These are phyloP conservation scores for Plumapathes pennacea DNA, from an alignment of 92 coral and sea anemone genomes.

Conservation along the genomic window DNA sequence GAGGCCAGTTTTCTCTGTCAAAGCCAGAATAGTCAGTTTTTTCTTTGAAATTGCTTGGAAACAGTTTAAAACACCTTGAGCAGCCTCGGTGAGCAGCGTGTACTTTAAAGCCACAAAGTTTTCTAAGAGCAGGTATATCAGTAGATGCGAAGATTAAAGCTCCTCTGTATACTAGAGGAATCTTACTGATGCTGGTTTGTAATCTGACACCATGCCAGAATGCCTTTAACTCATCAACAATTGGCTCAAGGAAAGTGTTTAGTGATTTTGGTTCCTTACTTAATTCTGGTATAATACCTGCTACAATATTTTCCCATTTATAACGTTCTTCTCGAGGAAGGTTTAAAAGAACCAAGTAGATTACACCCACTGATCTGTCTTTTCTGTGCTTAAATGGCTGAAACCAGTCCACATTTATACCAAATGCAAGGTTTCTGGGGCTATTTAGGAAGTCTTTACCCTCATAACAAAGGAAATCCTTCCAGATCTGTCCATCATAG, in stretches of 20 bases:
- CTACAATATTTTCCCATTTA: constrained; percentile 32
- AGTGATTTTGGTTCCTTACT: constrained; percentile 23
- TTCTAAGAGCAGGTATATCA: constrained; percentile 31
- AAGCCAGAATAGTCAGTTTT: constrained; percentile 20
- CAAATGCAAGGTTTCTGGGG: constrained; percentile 29
- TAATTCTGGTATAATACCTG: constrained; percentile 40
- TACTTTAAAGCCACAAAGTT: constrained; percentile 26
- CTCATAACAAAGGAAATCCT: constrained; percentile 20
- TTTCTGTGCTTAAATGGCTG: constrained; percentile 29
- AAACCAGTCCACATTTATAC: constrained; percentile 52
- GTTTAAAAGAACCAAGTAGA: constrained; percentile 37
- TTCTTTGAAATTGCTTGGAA: constrained; percentile 19
- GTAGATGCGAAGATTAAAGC: constrained; percentile 18
- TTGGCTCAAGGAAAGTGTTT: constrained; percentile 16
- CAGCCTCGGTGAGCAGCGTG: constrained; percentile 32
- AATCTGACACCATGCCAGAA: constrained; percentile 27
- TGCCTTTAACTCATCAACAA: constrained; percentile 29
- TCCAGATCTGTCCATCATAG: constrained; percentile 52
- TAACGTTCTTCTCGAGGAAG: constrained; percentile 44
- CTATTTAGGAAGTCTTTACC: constrained; percentile 30
- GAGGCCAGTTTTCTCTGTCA: constrained; percentile 39
- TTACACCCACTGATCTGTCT: constrained; percentile 44
- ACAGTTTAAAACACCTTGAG: constrained; percentile 32
- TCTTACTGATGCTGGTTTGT: constrained; percentile 8
- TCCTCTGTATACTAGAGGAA: constrained; percentile 18